phyloP scores from a whole-genome alignment of 2,888 invertebrate genomes.

The Cyrtodaria siliqua region DNA sequence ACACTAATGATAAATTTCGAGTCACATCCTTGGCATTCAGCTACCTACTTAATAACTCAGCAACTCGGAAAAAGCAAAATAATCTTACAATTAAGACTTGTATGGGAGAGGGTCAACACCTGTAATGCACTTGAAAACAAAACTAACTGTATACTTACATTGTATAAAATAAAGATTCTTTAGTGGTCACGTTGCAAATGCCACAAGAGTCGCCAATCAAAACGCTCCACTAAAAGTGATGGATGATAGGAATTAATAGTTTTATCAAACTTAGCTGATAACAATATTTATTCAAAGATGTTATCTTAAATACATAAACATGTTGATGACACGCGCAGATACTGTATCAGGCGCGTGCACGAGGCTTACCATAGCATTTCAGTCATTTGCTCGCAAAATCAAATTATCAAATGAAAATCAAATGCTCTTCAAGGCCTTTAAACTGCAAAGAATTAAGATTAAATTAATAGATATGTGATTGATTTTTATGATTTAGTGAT shows the following conservation, averaged over 20 bases:
- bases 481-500: no score
- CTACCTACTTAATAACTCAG: no score
- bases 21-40: no score
- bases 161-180: no score
- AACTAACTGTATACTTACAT: no score
- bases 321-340: constrained; percentile 55
- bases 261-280: constrained; percentile 21
- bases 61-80: no score
- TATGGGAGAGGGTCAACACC: no score
- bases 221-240: constrained; percentile 19
- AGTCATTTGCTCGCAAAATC: no score
- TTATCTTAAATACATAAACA: constrained; percentile 37
- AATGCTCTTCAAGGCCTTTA: constrained; percentile 17
- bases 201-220: not conserved
- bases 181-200: not conserved
- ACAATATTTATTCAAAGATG: constrained; percentile 21
- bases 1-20: no score
- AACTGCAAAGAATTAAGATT: constrained; percentile 21
- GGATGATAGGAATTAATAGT: constrained; percentile 10
- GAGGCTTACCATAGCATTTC: not conserved
- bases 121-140: no score
- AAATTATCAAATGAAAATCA: constrained; percentile 33
- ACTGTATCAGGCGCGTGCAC: constrained; percentile 33
- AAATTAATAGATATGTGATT: not conserved
- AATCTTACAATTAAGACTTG: no score